These are phyloP conservation scores for Zosterops borbonicus DNA, from an alignment of 2,113 vertebrate species.

Conservation along the genomic window DNA sequence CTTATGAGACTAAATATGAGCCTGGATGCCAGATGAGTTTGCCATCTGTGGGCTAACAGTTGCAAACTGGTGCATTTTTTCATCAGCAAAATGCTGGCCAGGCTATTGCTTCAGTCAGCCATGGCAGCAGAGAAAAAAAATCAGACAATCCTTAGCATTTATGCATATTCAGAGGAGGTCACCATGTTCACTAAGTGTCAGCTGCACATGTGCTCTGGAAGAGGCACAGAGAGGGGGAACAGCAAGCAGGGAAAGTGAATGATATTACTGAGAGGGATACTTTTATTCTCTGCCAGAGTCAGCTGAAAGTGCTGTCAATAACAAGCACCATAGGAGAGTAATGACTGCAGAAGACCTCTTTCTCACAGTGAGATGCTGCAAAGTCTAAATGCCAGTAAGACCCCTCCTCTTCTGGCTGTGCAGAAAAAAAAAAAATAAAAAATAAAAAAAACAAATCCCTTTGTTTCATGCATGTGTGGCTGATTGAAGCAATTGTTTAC, in stretches of 20 bases:
- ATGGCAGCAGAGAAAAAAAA: not conserved
- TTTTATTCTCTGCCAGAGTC: constrained; percentile 53
- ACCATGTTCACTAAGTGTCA: not conserved
- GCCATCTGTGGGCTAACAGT: constrained; percentile 15
- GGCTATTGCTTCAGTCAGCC: not conserved
- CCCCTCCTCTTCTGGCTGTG: constrained; percentile 38
- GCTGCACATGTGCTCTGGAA: constrained; percentile 33
- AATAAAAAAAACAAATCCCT: not conserved
- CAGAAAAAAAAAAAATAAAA: not conserved
- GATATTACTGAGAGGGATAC: not conserved
- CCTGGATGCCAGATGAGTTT: constrained; percentile 1
- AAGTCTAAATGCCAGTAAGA: constrained; percentile 54
- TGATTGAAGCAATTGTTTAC: constrained; percentile 55
- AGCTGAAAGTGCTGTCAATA: constrained; percentile 50
- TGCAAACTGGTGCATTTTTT: not conserved
- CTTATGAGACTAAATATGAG: not conserved
- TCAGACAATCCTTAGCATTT: not conserved
- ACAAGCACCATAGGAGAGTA: constrained; percentile 35
- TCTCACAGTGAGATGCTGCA: constrained; percentile 38
- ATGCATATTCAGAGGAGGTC: constrained; percentile 38
- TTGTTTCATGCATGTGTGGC: not conserved
- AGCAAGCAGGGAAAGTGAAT: not conserved
- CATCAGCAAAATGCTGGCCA: not conserved
- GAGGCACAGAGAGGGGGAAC: constrained; percentile 4
- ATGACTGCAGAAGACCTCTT: constrained; percentile 59